Evolutionary conservation across 2,797 vertebrate genomes (phyloP).

Genomic region (Glossophaga mutica): DNA sequence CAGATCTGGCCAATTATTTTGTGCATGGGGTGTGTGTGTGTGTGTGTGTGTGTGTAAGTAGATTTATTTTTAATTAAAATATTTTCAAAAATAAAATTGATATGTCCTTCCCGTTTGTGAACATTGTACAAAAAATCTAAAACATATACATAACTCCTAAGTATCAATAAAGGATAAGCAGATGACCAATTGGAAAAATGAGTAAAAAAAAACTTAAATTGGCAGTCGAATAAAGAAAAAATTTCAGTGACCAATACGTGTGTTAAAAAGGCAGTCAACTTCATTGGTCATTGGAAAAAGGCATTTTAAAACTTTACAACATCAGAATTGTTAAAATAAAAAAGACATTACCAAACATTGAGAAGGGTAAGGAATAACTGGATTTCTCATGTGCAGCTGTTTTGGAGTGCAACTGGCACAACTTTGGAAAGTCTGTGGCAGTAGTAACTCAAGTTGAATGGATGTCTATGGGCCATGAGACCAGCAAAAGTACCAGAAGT

Average conservation of each 20-base stretch:
- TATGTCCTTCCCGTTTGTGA: neutral
- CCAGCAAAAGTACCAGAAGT: neutral
- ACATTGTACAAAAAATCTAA: neutral
- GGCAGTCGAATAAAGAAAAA: neutral
- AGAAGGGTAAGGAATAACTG: neutral
- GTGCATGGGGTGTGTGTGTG: neutral
- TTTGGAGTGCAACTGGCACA: neutral
- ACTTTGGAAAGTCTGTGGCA: neutral
- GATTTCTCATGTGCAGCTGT: neutral
- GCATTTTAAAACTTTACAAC: neutral
- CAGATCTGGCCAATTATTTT: neutral
- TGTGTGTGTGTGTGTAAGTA: neutral
- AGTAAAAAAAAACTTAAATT: neutral
- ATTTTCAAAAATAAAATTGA: neutral
- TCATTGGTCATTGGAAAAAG: neutral
- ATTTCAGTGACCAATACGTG: neutral
- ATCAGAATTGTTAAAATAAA: neutral
- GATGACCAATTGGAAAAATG: neutral
- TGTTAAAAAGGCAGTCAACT: neutral
- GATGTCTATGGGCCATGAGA: neutral
- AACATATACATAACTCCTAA: neutral
- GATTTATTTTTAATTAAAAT: neutral
- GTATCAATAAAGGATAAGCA: neutral
- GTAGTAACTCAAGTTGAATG: neutral
- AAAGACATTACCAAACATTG: neutral